phyloP scores from a whole-genome alignment of 2,888 invertebrate species.

The Escarpia spicata region DNA sequence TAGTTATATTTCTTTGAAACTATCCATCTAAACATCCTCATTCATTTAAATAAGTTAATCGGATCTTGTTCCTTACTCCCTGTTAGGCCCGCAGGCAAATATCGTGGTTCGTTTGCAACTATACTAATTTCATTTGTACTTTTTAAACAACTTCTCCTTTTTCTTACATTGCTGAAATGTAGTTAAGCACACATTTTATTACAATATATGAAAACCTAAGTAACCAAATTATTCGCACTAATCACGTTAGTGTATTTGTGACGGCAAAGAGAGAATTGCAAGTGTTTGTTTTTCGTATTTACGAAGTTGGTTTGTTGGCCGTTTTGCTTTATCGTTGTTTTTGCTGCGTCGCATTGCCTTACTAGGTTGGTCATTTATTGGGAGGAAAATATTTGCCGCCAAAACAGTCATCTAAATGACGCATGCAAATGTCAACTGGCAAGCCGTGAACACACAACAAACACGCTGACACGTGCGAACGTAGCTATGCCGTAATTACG shows the following conservation, averaged over 20 bases:
- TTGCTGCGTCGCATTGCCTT: not conserved
- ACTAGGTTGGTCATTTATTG: not conserved
- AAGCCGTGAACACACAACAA: constrained; percentile 1
- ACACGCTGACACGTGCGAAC: not conserved
- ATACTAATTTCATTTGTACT: too few species aligned
- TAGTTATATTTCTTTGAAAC: too few species aligned
- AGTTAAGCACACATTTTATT: too few species aligned
- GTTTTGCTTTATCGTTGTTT: not conserved
- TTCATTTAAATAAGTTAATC: too few species aligned
- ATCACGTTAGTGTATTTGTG: not conserved
- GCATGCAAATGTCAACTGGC: constrained; percentile 3
- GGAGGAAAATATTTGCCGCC: not conserved
- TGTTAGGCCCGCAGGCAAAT: too few species aligned
- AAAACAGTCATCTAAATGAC: constrained; percentile 10
- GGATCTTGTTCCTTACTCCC: too few species aligned
- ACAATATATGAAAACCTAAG: too few species aligned
- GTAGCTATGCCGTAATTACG: not conserved
- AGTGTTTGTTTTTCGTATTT: not conserved
- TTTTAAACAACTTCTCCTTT: too few species aligned
- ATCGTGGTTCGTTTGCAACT: too few species aligned
- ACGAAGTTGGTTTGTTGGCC: not conserved
- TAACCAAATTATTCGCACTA: not conserved
- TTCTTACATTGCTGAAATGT: too few species aligned
- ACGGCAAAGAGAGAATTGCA: not conserved
- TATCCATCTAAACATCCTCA: too few species aligned